Evolutionary conservation across 2,797 vertebrate species (phyloP).

Genomic region (Siniperca undulata): DNA sequence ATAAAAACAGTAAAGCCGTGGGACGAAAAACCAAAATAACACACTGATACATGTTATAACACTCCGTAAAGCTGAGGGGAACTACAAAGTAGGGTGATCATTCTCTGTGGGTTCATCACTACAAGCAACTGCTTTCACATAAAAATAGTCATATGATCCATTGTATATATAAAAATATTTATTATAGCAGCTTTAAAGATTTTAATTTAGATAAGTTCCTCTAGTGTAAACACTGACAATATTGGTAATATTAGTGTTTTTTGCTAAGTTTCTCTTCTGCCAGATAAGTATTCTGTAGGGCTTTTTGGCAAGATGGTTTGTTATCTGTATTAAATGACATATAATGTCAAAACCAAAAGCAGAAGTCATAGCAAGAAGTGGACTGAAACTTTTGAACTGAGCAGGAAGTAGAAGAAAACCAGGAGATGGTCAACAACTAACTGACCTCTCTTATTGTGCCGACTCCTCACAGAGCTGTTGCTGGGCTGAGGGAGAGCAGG

Average conservation of each 20-base stretch:
- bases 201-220: neutral
- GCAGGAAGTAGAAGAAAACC: neutral
- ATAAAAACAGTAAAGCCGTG: neutral
- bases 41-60: neutral
- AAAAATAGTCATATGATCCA: neutral
- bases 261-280: neutral
- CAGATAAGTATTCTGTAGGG: neutral
- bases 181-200: neutral
- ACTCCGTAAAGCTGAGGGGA: neutral
- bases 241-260: neutral
- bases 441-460: neutral
- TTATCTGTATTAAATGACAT: slow-evolving; percentile 1
- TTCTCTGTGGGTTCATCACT: neutral
- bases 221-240: neutral
- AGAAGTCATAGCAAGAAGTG: neutral
- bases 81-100: too few relatives aligned
- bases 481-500: slow-evolving; percentile 15
- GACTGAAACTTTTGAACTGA: neutral
- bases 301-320: neutral
- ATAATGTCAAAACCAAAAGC: neutral
- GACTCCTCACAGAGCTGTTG: neutral
- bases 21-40: slow-evolving; percentile 1
- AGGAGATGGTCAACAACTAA: neutral
- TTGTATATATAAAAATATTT: neutral
- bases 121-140: neutral